phyloP scores from a whole-genome alignment of 2,888 invertebrate genomes.

The Electrophaes corylata region DNA sequence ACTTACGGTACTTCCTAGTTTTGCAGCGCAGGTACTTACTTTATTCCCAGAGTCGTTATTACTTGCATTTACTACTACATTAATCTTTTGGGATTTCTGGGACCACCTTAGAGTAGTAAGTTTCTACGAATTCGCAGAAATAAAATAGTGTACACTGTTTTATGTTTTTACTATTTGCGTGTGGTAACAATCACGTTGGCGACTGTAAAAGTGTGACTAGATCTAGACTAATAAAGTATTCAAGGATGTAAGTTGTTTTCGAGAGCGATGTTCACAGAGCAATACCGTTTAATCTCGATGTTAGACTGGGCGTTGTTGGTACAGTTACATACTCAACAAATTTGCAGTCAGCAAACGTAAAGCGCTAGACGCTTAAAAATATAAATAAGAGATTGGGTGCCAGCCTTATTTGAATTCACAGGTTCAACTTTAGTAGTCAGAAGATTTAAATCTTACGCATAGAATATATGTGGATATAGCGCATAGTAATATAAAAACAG shows the following conservation, averaged over 20 bases:
- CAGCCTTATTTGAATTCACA: constrained; percentile 65
- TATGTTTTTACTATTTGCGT: too few species aligned
- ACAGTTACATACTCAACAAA: constrained; percentile 54
- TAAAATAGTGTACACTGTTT: neutral
- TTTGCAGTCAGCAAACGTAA: constrained; percentile 60
- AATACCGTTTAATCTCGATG: constrained; percentile 53
- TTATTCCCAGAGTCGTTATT: constrained; percentile 50
- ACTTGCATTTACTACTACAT: constrained; percentile 39
- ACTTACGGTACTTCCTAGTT: constrained; percentile 71
- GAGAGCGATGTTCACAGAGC: constrained; percentile 47
- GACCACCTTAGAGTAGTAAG: constrained; percentile 4
- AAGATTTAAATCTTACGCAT: constrained; percentile 62
- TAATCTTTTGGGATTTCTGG: constrained; percentile 13
- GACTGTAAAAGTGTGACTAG: constrained; percentile 27
- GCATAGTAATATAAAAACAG: constrained; percentile 46
- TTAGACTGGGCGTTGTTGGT: constrained; percentile 47
- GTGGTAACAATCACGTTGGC: constrained; percentile 1
- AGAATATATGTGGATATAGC: constrained; percentile 57
- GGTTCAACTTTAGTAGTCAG: constrained; percentile 57
- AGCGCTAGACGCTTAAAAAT: constrained; percentile 51
- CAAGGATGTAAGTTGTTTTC: constrained; percentile 41
- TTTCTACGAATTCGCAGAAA: constrained; percentile 13
- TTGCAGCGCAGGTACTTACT: constrained; percentile 50
- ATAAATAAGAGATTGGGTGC: constrained; percentile 52
- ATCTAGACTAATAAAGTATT: constrained; percentile 32